Evolutionary conservation across 2,888 invertebrate genomes (phyloP).

Genomic region (Xanthorhoe designata): DNA sequence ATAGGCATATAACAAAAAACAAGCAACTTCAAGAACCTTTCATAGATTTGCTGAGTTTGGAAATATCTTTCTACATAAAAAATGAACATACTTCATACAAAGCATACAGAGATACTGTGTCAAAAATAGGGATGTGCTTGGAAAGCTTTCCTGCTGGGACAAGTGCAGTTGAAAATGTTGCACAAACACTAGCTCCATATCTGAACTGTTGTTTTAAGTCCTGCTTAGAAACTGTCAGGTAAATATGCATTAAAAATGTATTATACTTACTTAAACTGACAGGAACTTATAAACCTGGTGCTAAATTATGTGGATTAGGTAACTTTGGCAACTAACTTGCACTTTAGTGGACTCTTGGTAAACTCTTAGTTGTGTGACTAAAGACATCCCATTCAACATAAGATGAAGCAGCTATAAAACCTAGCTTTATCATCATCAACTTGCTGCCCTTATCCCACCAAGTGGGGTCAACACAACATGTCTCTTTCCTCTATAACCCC

Average conservation of each 20-base stretch:
- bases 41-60: slow-evolving; percentile 49
- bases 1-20: slow-evolving; percentile 66
- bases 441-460: too few species aligned
- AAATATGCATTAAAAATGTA: slow-evolving; percentile 12
- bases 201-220: slow-evolving; percentile 55
- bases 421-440: too few species aligned
- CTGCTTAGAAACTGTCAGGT: slow-evolving; percentile 60
- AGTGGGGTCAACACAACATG: too few species aligned
- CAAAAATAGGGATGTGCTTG: slow-evolving; percentile 61
- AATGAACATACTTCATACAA: slow-evolving; percentile 1
- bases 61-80: slow-evolving; percentile 48
- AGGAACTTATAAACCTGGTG: too few species aligned
- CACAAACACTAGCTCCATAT: slow-evolving; percentile 53
- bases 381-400: too few species aligned
- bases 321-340: too few species aligned
- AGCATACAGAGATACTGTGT: slow-evolving; percentile 50
- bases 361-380: too few species aligned
- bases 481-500: too few species aligned
- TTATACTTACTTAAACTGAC: too few species aligned
- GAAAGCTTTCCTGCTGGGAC: slow-evolving; percentile 71
- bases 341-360: too few species aligned
- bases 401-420: too few species aligned
- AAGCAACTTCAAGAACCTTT: slow-evolving; percentile 57
- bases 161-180: slow-evolving; percentile 54
- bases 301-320: too few species aligned